These are phyloP conservation scores for Amphimedon queenslandica DNA, from an alignment of 37 sponge, comb jelly and placozoan species.

Conservation along the genomic window DNA sequence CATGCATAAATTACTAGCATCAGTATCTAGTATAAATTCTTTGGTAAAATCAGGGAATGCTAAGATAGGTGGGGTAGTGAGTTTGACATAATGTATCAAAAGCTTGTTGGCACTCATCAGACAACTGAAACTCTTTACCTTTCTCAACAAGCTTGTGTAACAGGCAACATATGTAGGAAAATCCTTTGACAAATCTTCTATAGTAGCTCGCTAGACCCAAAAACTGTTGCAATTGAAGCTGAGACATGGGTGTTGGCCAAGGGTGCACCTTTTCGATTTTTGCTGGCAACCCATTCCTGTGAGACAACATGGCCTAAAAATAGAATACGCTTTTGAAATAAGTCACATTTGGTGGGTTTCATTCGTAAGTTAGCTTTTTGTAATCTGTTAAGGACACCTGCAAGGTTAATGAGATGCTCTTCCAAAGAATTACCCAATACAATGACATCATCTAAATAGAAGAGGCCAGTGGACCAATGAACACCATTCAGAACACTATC, in stretches of 20 bases:
- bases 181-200: background rate
- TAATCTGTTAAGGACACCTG: no score
- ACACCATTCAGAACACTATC: no score
- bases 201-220: constrained; percentile 19
- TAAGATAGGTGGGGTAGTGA: constrained; percentile 2
- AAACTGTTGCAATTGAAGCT: constrained; percentile 13
- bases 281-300: no score
- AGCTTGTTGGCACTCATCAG: constrained; percentile 18
- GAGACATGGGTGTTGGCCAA: background rate
- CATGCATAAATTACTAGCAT: no score
- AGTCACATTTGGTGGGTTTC: no score
- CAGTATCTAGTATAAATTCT: background rate
- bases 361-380: no score
- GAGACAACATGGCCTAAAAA: no score
- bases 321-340: no score
- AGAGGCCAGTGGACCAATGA: no score
- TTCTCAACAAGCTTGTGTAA: constrained; percentile 15
- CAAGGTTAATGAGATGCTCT: no score
- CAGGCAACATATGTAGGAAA: constrained; percentile 13
- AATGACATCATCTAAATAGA: no score
- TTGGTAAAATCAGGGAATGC: constrained; percentile 12
- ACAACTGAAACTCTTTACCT: constrained; percentile 29
- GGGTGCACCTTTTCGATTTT: background rate
- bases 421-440: no score
- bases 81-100: constrained; percentile 1